Evolutionary conservation across 2,888 invertebrate species (phyloP).

Genomic region (Tridacna crocea): DNA sequence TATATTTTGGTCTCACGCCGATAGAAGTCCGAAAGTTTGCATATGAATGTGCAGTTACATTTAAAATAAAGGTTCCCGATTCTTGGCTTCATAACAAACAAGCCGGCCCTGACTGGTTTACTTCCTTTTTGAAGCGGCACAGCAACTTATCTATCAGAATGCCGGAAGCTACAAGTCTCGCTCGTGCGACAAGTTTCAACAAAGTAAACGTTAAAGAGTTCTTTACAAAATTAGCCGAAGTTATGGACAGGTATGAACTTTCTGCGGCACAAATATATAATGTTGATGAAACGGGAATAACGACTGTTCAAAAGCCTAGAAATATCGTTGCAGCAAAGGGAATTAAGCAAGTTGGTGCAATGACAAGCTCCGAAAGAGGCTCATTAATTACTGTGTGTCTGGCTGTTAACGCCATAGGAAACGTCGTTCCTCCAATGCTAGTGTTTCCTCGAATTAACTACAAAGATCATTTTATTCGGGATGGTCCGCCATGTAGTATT

Average conservation of each 20-base stretch:
- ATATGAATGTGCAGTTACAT: conserved; percentile 42
- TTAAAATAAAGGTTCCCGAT: conserved; percentile 40
- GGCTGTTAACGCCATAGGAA: conserved; percentile 25
- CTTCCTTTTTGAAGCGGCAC: conserved; percentile 32
- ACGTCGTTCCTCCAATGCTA: conserved; percentile 20
- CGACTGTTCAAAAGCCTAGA: neutral
- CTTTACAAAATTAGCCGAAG: neutral
- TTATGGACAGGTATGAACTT: neutral
- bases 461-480: conserved; percentile 28
- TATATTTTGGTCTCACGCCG: conserved; percentile 47
- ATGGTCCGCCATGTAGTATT: conserved; percentile 20
- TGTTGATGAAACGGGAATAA: neutral
- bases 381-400: conserved; percentile 13
- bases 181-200: conserved; percentile 38
- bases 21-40: conserved; percentile 43
- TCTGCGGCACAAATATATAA: neutral
- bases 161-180: conserved; percentile 43
- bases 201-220: conserved; percentile 22
- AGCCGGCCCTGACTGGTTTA: conserved; percentile 37
- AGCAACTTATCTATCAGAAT: conserved; percentile 4
- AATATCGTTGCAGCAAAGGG: conserved; percentile 17
- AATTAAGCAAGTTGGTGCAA: conserved; percentile 28
- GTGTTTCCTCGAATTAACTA: conserved; percentile 17
- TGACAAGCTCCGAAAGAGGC: conserved; percentile 16
- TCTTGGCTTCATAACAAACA: conserved; percentile 24